Base-by-base conservation (phyloP, 2,797 vertebrate species). In the Chiropotes sagulatus region DNA sequence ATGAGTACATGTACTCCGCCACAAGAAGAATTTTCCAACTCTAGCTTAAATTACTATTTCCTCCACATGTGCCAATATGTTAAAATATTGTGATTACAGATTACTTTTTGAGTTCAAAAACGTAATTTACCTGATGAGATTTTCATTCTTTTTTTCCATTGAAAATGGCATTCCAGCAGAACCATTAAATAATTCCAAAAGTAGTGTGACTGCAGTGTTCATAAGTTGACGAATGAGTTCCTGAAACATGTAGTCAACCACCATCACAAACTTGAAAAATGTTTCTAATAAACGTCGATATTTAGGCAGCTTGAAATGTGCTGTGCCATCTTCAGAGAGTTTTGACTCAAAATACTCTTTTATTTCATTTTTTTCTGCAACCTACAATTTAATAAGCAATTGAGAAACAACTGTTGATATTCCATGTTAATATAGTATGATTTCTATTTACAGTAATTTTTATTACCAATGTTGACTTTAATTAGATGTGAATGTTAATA, bases 181-280 rank as follows among this genome's bases (percentile, higher is more conserved):
- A 67, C 48, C 76, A 88, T 64, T 88, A 79, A 99, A 96, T 72
- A 97, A 89, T 7, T 97, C 96, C 79, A 97, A 33, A 76, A 99
- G 96, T 24, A 93, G 90, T 22, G 76, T 93, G 79, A 98, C 3
- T 10, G 98, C 97, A 30, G 91, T 97, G 54, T 98, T 96, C 95
- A 98, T 97, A n/a, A 99, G 94, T 50, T 96, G 97, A 54, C 98
- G 97, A 48, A 98, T 95, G 80, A 98, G 87, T 90, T 98, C 98
- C 94, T 98, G 98, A 92, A 99, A 98, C 13, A 99, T 90, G 89
- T 84, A 97, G 95, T 99, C 99, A 28, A 98, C 88, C 78, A 99
- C 94, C 28, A 39, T 94, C 39, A 98, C 93, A 95, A 98, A 98
- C 13, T 92, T 97, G 58, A 92, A 44, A 41, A 98, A 96, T 1